Evolutionary conservation across 2,888 invertebrate genomes (phyloP).

Genomic region (Agrochola circellaris): DNA sequence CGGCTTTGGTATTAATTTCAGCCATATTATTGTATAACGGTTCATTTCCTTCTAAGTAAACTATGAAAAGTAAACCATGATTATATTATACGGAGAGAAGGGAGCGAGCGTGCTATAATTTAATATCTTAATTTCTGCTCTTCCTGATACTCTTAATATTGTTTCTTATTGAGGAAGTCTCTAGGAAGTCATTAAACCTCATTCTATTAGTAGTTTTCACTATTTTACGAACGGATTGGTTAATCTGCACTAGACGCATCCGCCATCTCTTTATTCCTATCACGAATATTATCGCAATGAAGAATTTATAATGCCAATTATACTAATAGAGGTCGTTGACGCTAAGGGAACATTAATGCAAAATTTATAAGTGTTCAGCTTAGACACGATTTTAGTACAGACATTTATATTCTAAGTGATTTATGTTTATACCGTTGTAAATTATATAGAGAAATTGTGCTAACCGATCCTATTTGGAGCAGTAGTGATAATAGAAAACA

Average conservation of each 20-base stretch:
- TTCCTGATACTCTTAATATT: conserved; percentile 57
- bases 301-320: conserved; percentile 54
- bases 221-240: conserved; percentile 39
- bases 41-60: conserved; percentile 54
- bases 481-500: conserved; percentile 24
- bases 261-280: conserved; percentile 55
- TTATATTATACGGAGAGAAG: conserved; percentile 50
- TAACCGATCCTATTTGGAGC: conserved; percentile 21
- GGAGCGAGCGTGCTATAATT: conserved; percentile 46
- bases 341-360: conserved; percentile 27
- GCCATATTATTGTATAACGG: conserved; percentile 52
- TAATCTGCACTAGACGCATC: conserved; percentile 40
- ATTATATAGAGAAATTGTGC: conserved; percentile 49
- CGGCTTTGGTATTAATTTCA: conserved; percentile 59
- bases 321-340: conserved; percentile 60
- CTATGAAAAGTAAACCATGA: conserved; percentile 50
- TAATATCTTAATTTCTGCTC: conserved; percentile 54
- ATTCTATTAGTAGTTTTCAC: conserved; percentile 40
- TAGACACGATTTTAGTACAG: conserved; percentile 37
- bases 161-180: conserved; percentile 53
- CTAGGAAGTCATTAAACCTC: conserved; percentile 47
- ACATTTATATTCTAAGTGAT: conserved; percentile 45
- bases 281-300: conserved; percentile 62
- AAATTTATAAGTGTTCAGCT: conserved; percentile 44
- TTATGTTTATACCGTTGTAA: conserved; percentile 42